phyloP scores from a whole-genome alignment of 2,888 invertebrate species.

The Machimus atricapillus region DNA sequence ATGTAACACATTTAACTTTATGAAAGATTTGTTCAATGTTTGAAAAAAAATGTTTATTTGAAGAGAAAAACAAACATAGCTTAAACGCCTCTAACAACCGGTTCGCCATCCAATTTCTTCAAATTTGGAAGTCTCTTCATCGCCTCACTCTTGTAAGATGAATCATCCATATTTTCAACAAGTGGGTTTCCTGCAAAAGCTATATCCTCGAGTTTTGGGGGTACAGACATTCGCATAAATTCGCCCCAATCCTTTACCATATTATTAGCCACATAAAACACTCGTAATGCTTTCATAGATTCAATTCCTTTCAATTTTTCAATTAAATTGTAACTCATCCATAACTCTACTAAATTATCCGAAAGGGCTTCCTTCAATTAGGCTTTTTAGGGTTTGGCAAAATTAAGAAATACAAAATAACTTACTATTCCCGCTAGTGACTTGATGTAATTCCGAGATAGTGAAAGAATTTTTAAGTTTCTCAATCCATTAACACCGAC shows the following conservation, averaged over 20 bases:
- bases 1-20: too few relatives aligned
- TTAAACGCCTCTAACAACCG: constrained; percentile 65
- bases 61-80: background rate
- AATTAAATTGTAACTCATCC: constrained; percentile 93
- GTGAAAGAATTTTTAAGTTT: constrained; percentile 81
- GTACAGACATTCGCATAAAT: constrained; percentile 79
- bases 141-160: constrained; percentile 75
- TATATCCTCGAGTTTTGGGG: constrained; percentile 77
- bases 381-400: background rate
- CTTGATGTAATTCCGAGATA: constrained; percentile 91
- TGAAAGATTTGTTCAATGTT: background rate
- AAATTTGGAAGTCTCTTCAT: constrained; percentile 75
- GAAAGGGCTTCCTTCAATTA: constrained; percentile 74
- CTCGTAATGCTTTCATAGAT: constrained; percentile 79
- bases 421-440: constrained; percentile 82
- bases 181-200: constrained; percentile 84
- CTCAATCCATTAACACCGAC: constrained; percentile 82
- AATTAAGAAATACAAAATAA: background rate
- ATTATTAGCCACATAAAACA: constrained; percentile 84
- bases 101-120: constrained; percentile 82
- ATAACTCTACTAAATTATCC: constrained; percentile 88
- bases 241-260: constrained; percentile 90
- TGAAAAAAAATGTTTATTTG: background rate
- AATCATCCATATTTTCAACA: constrained; percentile 74
- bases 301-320: constrained; percentile 91